These are phyloP conservation scores for Labrus mixtus DNA, from an alignment of 2,113 vertebrate genomes.

Conservation along the genomic window DNA sequence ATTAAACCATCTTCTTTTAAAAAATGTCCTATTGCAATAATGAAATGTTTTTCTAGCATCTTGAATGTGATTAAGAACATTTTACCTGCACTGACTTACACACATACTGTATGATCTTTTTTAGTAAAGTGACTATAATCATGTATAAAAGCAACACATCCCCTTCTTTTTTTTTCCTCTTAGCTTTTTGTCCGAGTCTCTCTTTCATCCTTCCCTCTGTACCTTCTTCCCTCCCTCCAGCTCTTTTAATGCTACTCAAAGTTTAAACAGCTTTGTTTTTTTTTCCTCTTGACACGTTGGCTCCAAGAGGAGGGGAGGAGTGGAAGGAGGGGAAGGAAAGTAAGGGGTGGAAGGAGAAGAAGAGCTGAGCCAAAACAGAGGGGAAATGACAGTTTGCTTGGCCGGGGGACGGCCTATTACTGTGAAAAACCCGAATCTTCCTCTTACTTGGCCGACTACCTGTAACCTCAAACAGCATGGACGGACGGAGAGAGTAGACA, in stretches of 20 bases:
- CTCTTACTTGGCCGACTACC: slow-evolving; percentile 65
- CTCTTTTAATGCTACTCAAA: slow-evolving; percentile 18
- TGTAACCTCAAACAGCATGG: slow-evolving; percentile 61
- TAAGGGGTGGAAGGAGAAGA: slow-evolving; percentile 45
- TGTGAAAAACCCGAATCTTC: slow-evolving; percentile 65
- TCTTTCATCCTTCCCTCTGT: background rate
- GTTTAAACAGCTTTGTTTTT: slow-evolving; percentile 69
- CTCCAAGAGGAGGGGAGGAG: slow-evolving; percentile 54
- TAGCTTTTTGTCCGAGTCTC: background rate
- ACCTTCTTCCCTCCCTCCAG: slow-evolving; percentile 4
- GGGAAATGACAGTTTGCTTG: slow-evolving; percentile 73
- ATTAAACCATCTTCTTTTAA: too few species aligned
- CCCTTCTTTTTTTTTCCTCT: background rate
- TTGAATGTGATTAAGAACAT: too few species aligned
- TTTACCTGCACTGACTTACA: too few species aligned
- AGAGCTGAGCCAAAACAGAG: slow-evolving; percentile 52
- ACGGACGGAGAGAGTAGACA: slow-evolving; percentile 38
- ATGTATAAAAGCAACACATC: too few species aligned
- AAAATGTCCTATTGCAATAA: too few species aligned
- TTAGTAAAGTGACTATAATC: background rate
- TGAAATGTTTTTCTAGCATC: too few species aligned
- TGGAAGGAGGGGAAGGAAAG: slow-evolving; percentile 32
- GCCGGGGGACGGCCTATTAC: slow-evolving; percentile 59
- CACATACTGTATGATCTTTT: background rate
- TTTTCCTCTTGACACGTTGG: slow-evolving; percentile 69